Evolutionary conservation across 2,797 vertebrate genomes (phyloP), one percentile per base, ranked within the genome.

Genomic region (Artibeus jamaicensis): DNA sequence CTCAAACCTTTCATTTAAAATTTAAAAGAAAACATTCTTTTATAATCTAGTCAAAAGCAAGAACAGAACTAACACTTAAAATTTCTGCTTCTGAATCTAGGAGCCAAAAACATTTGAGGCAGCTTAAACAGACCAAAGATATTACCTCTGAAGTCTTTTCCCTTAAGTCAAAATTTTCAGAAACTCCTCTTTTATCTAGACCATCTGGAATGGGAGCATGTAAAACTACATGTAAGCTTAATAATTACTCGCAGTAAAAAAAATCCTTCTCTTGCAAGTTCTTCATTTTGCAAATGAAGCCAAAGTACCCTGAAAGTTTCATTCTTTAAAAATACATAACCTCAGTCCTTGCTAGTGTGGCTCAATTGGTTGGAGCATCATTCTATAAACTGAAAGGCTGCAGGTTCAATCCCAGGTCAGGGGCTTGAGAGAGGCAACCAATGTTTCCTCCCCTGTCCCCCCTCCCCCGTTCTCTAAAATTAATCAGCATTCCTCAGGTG

Each of bases 51-150:
- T 84, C 22, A 79, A 89, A 94, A 78, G 39, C 78, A 92, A 95
- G 11, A 93, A 3, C 32, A 89, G 10, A 84, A 82, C 18, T 50
- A 77, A 32, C 53, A 89, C 32, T 71, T 89, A 90, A 92, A 85
- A 92, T 62, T 77, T 93, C 39, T 81, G 39, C 48, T 85, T 92
- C 90, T 95, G n/a, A 91, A 83, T 78, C 67, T 81, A 77, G 50
- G 9, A 93, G 24, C 50, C 44, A 96, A 82, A 85, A 62, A 39
- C 10, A 68, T 44, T 53, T 70, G 32, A 26, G 76, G 42, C n/a
- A 96, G 70, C 39, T 46, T 95, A 88, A 93, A 83, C 19, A 78
- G 4, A 93, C 46, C 71, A 24, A 95, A 96, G 86, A 83, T 71
- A 42, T 55, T 78, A 86, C 57, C 95, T 96, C 46, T 24, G 8